Percentiles rank a stretch among this genome's conserved stretches.
phyloP scores from a whole-genome alignment of 2,797 vertebrate genomes.

The Poeciliopsis gracilis region DNA sequence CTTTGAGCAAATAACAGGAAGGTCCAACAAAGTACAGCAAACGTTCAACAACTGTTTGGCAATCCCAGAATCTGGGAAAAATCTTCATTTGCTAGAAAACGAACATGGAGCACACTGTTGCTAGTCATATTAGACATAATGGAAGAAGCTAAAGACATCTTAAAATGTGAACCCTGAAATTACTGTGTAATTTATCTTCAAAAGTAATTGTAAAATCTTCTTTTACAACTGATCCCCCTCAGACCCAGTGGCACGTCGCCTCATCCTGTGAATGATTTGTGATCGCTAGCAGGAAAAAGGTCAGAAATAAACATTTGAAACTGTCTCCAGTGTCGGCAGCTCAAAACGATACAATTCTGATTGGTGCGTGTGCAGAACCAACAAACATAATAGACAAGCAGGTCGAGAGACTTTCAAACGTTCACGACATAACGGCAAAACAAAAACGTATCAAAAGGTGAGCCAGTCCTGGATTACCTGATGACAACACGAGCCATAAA shows the following conservation, averaged over 20 bases:
- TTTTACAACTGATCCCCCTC: background rate
- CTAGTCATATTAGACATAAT: background rate
- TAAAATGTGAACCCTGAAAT: background rate
- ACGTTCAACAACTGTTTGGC: background rate
- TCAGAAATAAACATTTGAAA: background rate
- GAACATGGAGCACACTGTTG: background rate
- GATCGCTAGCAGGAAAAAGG: background rate
- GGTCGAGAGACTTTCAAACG: background rate
- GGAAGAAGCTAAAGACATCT: background rate
- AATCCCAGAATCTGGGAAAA: background rate
- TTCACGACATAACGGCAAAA: background rate
- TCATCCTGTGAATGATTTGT: background rate
- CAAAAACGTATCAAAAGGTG: background rate
- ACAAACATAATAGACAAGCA: background rate
- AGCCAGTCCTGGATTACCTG: background rate
- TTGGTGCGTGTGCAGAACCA: background rate
- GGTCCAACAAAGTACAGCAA: background rate
- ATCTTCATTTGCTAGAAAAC: background rate
- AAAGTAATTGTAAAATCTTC: background rate
- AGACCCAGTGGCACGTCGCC: background rate
- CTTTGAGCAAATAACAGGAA: background rate
- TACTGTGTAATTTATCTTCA: background rate
- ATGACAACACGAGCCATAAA: background rate
- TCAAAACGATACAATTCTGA: background rate
- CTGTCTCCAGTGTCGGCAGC: background rate